phyloP scores from a whole-genome alignment of 2,797 vertebrate species.

The Lepus oiostolus region DNA sequence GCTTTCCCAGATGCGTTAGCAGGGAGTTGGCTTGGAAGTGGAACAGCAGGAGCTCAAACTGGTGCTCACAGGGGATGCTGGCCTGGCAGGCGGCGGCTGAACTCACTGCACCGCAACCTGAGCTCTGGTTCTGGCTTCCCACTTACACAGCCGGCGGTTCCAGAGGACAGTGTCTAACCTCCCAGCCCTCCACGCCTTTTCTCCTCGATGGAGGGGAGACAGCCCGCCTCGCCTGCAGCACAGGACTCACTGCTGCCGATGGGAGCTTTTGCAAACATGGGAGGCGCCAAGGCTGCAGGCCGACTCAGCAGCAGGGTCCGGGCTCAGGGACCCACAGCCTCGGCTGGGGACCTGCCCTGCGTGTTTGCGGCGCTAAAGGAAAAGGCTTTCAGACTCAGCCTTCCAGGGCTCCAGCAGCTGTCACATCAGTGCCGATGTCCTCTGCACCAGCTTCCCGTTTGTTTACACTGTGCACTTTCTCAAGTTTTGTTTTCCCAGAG shows the following conservation, averaged over 20 bases:
- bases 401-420: background rate
- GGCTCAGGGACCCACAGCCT: background rate
- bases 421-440: fast-evolving
- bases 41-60: too few relatives aligned
- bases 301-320: background rate
- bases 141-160: background rate
- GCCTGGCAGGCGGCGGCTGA: too few relatives aligned
- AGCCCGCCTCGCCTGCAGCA: background rate
- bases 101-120: too few relatives aligned
- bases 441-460: background rate
- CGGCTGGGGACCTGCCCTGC: background rate
- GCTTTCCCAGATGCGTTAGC: too few relatives aligned
- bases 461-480: too few relatives aligned
- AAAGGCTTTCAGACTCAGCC: background rate
- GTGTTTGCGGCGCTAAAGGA: background rate
- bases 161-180: background rate
- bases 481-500: too few relatives aligned
- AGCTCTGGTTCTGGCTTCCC: background rate
- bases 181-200: background rate
- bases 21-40: too few relatives aligned
- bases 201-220: fast-evolving
- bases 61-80: too few relatives aligned
- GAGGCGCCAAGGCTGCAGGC: too few relatives aligned
- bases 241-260: background rate
- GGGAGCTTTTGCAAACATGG: background rate